A percentile compares a stretch with the other conserved stretches of the same genome.
phyloP scores from a whole-genome alignment of 2,888 invertebrate genomes.

The Hirtodrosophila cameraria region DNA sequence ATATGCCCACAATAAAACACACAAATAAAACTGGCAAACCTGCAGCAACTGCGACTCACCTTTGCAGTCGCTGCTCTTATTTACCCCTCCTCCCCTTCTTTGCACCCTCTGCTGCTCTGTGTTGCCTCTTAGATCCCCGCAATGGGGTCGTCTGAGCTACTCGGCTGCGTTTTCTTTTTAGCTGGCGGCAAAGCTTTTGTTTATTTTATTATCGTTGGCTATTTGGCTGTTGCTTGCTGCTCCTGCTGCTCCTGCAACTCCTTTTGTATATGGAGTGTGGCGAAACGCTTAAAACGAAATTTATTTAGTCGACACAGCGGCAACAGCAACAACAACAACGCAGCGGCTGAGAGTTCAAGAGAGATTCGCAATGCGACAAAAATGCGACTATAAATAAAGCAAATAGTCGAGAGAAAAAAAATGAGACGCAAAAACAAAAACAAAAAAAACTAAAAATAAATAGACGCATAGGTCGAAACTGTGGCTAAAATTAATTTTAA shows the following conservation, averaged over 20 bases:
- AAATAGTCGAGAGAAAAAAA: constrained; percentile 38
- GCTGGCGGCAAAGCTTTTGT: constrained; percentile 75
- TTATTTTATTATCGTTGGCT: constrained; percentile 78
- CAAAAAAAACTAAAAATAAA: constrained; percentile 58
- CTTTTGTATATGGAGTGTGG: constrained; percentile 81
- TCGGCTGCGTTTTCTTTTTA: constrained; percentile 55
- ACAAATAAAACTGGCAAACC: constrained; percentile 76
- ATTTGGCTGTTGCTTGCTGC: constrained; percentile 57
- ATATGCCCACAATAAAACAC: constrained; percentile 79
- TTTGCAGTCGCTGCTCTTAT: constrained; percentile 34
- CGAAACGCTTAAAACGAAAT: constrained; percentile 79
- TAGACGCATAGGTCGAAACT: constrained; percentile 43
- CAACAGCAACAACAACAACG: constrained; percentile 22
- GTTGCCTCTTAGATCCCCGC: constrained; percentile 3
- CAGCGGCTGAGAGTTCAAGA: constrained; percentile 18
- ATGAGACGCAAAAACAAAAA: constrained; percentile 42
- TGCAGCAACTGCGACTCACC: constrained; percentile 72
- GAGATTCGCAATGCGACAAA: constrained; percentile 78
- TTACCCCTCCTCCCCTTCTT: constrained; percentile 5
- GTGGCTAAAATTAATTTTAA: constrained; percentile 64
- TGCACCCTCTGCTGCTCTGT: neutral
- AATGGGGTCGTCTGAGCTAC: constrained; percentile 40
- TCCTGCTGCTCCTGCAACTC: constrained; percentile 49
- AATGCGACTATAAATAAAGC: constrained; percentile 73
- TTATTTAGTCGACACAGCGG: constrained; percentile 79